phyloP scores from a whole-genome alignment of 1,140 invertebrate genomes.

The Globodera ellingtonae region DNA sequence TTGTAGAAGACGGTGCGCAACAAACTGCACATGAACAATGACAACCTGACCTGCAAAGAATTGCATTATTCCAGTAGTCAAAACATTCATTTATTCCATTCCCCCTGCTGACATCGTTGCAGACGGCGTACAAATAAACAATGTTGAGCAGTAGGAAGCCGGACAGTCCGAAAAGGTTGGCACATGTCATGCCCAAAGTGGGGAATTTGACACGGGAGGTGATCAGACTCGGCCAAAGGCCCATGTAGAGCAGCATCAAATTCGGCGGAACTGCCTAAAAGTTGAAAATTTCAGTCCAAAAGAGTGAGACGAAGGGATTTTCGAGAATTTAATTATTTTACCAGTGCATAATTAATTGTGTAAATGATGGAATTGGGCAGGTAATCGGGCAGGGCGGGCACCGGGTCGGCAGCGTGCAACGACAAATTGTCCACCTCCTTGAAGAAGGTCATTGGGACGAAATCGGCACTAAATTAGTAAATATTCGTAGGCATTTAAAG shows the following conservation, averaged over 20 bases:
- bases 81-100: neutral
- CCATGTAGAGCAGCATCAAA: constrained; percentile 56
- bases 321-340: neutral
- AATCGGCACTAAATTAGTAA: neutral
- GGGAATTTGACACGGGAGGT: constrained; percentile 55
- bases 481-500: neutral
- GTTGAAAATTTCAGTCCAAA: neutral
- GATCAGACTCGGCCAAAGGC: constrained; percentile 50
- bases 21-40: constrained; percentile 52
- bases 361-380: constrained; percentile 59
- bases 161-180: constrained; percentile 55
- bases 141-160: constrained; percentile 56
- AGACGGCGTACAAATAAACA: constrained; percentile 52
- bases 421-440: constrained; percentile 54
- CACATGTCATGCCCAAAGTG: constrained; percentile 56
- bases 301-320: neutral
- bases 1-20: constrained; percentile 57
- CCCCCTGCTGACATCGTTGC: constrained; percentile 45
- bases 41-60: constrained; percentile 42
- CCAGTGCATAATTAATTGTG: constrained; percentile 50
- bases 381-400: constrained; percentile 39
- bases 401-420: constrained; percentile 14
- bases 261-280: constrained; percentile 52
- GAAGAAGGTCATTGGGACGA: constrained; percentile 52
- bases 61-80: neutral